Percentiles rank a stretch among this genome's conserved stretches.
Evolutionary conservation across 1,140 invertebrate species (phyloP).

Genomic region (Apocrypta bakeri): DNA sequence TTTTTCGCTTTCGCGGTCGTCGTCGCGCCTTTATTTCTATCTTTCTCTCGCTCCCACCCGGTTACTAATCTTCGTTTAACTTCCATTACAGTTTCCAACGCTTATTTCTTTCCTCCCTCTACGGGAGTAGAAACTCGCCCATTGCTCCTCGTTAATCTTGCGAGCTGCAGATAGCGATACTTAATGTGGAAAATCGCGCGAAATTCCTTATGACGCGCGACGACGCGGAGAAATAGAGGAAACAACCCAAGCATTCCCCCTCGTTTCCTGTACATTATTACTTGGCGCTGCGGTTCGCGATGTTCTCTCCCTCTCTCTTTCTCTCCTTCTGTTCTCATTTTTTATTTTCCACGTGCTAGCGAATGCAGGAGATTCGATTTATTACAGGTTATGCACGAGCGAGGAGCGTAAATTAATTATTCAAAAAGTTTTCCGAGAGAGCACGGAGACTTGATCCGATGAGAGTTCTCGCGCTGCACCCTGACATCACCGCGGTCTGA

Average conservation of each 20-base stretch:
- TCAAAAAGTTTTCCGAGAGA: not conserved
- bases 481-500: not conserved
- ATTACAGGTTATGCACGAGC: not conserved
- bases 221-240: constrained; percentile 28
- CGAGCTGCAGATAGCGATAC: constrained; percentile 23
- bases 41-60: not conserved
- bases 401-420: constrained; percentile 18
- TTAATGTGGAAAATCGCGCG: constrained; percentile 43
- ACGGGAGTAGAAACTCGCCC: not conserved
- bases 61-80: constrained; percentile 51
- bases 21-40: constrained; percentile 27
- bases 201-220: constrained; percentile 33
- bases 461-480: too few species aligned
- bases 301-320: constrained; percentile 6
- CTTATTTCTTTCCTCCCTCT: constrained; percentile 31
- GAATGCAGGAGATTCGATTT: not conserved
- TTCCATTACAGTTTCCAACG: constrained; percentile 47
- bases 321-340: not conserved
- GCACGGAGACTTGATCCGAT: not conserved
- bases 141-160: constrained; percentile 36
- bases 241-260: not conserved
- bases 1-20: constrained; percentile 21
- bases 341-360: not conserved
- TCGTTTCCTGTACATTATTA: constrained; percentile 22
- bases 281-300: not conserved